Evolutionary conservation across 37 sponge, comb jelly and placozoan genomes (phyloP).

Genomic region (Oscarella lobularis): DNA sequence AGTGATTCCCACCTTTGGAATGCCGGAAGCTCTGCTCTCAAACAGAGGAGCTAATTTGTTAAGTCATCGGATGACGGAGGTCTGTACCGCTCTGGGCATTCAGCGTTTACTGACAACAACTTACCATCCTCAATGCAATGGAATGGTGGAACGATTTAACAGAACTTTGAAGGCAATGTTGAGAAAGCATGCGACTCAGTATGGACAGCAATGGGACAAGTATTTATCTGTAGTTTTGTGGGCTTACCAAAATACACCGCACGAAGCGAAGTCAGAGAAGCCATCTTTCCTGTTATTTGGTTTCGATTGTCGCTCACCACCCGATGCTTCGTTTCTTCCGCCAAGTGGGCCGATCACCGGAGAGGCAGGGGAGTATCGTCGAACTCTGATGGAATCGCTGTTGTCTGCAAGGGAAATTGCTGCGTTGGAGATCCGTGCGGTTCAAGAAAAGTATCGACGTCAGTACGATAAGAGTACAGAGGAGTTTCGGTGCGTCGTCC

Average conservation of each 20-base stretch:
- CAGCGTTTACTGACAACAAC: neutral
- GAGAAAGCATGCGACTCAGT: slow-evolving; percentile 11
- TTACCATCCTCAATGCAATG: slow-evolving; percentile 12
- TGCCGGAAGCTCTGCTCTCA: neutral
- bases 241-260: slow-evolving; percentile 22
- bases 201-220: slow-evolving; percentile 15
- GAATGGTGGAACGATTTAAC: slow-evolving; percentile 25
- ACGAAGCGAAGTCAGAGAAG: slow-evolving; percentile 14
- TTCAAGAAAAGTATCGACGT: slow-evolving; percentile 1
- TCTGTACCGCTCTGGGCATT: neutral
- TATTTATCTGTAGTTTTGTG: slow-evolving; percentile 13
- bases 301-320: slow-evolving; percentile 11
- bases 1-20: neutral
- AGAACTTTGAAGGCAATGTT: slow-evolving; percentile 19
- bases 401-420: slow-evolving; percentile 8
- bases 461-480: slow-evolving; percentile 4
- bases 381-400: slow-evolving; percentile 13
- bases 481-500: neutral
- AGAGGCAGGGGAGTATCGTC: slow-evolving; percentile 10
- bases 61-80: neutral
- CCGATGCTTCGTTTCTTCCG: slow-evolving; percentile 18
- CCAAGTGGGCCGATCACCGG: neutral
- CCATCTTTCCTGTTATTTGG: slow-evolving; percentile 35
- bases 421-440: neutral
- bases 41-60: neutral